Evolutionary conservation across 1,140 invertebrate species (phyloP).

Genomic region (Scaptomyza hsui): DNA sequence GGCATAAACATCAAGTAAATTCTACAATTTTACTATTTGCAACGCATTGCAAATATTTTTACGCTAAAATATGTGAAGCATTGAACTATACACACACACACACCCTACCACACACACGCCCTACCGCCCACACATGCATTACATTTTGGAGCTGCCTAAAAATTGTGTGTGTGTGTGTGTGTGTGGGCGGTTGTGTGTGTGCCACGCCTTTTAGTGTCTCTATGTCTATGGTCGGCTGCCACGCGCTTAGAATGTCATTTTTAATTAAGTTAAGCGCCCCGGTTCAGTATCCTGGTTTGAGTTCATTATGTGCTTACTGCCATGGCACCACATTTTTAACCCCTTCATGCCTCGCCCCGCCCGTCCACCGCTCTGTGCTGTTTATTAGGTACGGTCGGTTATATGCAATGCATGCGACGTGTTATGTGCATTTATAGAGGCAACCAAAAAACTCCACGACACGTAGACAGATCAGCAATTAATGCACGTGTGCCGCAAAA

Average conservation of each 20-base stretch:
- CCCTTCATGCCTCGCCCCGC: constrained; percentile 17
- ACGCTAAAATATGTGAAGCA: constrained; percentile 65
- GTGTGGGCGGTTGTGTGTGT: constrained; percentile 1
- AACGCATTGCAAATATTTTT: constrained; percentile 66
- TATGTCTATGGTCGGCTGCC: constrained; percentile 19
- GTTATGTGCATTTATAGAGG: constrained; percentile 65
- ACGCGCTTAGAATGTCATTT: constrained; percentile 68
- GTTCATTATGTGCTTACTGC: constrained; percentile 58
- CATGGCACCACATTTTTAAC: constrained; percentile 5
- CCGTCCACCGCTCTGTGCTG: constrained; percentile 17
- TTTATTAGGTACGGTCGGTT: constrained; percentile 25
- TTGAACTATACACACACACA: constrained; percentile 1
- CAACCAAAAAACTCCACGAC: constrained; percentile 26
- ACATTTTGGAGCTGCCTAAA: constrained; percentile 3
- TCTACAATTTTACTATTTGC: constrained; percentile 61
- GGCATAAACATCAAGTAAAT: constrained; percentile 52
- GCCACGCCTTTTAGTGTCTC: constrained; percentile 19
- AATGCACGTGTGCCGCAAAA: constrained; percentile 51
- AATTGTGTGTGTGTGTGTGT: constrained; percentile 13
- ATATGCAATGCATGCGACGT: constrained; percentile 37
- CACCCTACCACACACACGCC: not conserved
- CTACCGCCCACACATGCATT: constrained; percentile 1
- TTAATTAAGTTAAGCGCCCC: constrained; percentile 78
- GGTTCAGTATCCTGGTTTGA: constrained; percentile 59
- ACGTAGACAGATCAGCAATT: constrained; percentile 74